Base-by-base conservation (phyloP, 1,140 invertebrate species). In the Dolichoris vasculosae region DNA sequence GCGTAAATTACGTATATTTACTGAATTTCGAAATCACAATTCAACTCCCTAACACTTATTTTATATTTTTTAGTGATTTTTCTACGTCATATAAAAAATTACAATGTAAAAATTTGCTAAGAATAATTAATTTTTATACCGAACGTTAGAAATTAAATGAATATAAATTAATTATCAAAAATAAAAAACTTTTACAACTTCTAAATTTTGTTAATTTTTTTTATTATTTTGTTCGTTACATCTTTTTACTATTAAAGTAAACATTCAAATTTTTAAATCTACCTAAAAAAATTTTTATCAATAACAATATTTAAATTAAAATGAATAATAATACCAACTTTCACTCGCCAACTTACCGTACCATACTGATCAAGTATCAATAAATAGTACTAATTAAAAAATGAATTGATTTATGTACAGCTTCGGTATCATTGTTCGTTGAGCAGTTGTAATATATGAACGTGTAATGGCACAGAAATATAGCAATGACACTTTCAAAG, bases 341-440 rank as follows among this genome's bases (percentile, higher is more conserved):
- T 69, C 67, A 69, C 67, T 35, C 38, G 15, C 20, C 32, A 69
- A 23, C 32, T 0, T 4, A 20, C 35, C 17, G 0, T 2, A 7
- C 2, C 0, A 3, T 23, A 23, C 35, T 15, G 4, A 13, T 35
- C 32, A 30, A 35, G 15, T 13, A 67, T 67, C 64, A 67, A 67
- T 67, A 67, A 32, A 38, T 69, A 69, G 30, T 38, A 38, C 67
- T 69, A 69, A 69, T 69, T 69, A 69, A 69, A 69, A 69, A 69
- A 3, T 30, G 7, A 8, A 4, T 38, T 69, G 67, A 69, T 69
- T 69, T 40, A 69, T 69, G 67, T 7, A 67, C 64, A 69, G 15
- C 67, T 69, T 35, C 32, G 23, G 32, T 32, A 67, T 35, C 67
- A 69, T 69, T 69, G 67, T 69, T 35, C 67, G 38, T 64, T 32